Conservation (phyloP, 2,888 invertebrate genomes). For the Trachelus iudaicus region DNA sequence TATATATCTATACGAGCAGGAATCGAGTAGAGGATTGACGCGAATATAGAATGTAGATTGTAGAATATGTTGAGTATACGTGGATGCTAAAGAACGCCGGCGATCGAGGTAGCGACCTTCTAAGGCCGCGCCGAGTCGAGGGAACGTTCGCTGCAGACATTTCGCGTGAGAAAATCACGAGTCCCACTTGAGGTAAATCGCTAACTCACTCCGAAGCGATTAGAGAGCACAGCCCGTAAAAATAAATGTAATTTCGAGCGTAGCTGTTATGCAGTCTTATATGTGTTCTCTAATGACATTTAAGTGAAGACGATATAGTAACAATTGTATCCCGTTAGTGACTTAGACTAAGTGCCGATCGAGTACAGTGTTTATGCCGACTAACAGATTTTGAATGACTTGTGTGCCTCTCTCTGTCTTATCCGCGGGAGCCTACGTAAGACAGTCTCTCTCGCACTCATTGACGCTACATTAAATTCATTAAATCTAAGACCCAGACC, state of each 20-base stretch:
- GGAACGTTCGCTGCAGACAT: not conserved
- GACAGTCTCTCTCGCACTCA: not conserved
- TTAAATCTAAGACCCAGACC: not conserved
- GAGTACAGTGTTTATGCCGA: not conserved
- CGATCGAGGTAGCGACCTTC: slow-evolving; percentile 57
- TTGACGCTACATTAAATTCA: not conserved
- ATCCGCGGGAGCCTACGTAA: not conserved
- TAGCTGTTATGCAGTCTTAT: not conserved
- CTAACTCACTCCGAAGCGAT: not conserved
- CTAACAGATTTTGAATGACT: not conserved
- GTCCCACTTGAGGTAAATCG: not conserved
- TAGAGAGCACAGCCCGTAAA: not conserved
- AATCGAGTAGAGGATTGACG: not conserved
- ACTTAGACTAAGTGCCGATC: not conserved
- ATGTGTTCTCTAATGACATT: not conserved
- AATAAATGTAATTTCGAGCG: not conserved
- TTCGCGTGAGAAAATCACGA: not conserved
- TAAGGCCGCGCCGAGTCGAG: slow-evolving; percentile 54
- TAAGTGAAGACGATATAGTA: not conserved
- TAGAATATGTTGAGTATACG: slow-evolving; percentile 15
- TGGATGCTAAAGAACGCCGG: slow-evolving; percentile 60
- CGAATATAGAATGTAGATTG: slow-evolving; percentile 14
- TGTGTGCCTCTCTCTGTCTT: not conserved
- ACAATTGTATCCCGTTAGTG: not conserved
- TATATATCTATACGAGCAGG: not conserved